Percentiles rank a stretch among this genome's conserved stretches.
Conservation (phyloP, 2,888 invertebrate genomes). For the Caenorhabditis imperialis region DNA sequence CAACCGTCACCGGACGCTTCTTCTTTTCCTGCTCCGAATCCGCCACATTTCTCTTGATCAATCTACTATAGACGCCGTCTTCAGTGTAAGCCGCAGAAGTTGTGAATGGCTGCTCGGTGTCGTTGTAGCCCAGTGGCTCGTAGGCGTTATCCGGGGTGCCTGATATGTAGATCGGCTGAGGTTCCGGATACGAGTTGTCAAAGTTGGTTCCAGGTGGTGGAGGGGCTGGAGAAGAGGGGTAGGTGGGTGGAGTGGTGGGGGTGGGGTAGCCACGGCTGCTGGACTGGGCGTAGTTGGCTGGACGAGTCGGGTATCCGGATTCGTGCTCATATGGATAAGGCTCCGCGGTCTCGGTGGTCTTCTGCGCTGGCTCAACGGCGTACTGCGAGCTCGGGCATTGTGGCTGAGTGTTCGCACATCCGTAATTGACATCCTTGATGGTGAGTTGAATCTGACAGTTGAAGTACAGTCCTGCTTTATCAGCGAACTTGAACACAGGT, state of each 20-base stretch:
- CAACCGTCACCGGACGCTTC: conserved; percentile 60
- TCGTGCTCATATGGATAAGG: conserved; percentile 58
- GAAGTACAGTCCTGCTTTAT: conserved; percentile 76
- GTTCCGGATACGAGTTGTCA: conserved; percentile 42
- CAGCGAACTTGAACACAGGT: conserved; percentile 76
- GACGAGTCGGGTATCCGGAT: conserved; percentile 61
- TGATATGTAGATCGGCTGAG: conserved; percentile 34
- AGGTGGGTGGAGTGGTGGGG: conserved; percentile 29
- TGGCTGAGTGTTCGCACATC: conserved; percentile 65
- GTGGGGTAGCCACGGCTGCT: conserved; percentile 14
- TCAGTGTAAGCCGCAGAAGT: conserved; percentile 55
- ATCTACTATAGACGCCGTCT: conserved; percentile 42
- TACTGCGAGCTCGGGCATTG: conserved; percentile 55
- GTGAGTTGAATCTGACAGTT: conserved; percentile 77
- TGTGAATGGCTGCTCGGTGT: conserved; percentile 57
- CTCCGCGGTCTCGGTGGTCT: conserved; percentile 54
- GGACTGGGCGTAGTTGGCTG: conserved; percentile 37
- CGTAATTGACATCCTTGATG: conserved; percentile 69
- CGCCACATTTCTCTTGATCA: conserved; percentile 51
- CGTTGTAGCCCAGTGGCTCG: conserved; percentile 41
- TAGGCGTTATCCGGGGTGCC: conserved; percentile 38
- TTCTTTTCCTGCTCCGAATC: conserved; percentile 28
- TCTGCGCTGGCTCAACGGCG: conserved; percentile 58
- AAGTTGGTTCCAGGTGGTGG: conserved; percentile 39
- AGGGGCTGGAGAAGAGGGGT: conserved; percentile 52